phyloP scores from a whole-genome alignment of 2,797 vertebrate genomes.

The Chaenodraco wilsoni region DNA sequence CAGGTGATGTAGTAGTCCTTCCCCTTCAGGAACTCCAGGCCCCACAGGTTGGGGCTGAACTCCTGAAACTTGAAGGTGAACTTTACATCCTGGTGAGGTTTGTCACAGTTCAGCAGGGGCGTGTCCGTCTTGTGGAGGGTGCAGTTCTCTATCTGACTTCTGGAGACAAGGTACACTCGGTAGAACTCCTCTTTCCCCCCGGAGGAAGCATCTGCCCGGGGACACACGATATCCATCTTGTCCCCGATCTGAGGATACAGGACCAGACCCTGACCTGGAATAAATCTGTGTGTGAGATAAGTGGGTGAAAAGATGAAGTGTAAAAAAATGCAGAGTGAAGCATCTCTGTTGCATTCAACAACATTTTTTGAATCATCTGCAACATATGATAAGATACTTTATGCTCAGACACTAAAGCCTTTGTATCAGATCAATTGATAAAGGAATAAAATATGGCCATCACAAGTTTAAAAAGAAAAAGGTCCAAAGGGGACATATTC shows the following conservation, averaged over 20 bases:
- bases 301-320: neutral
- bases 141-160: constrained; percentile 94
- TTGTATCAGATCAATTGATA: neutral
- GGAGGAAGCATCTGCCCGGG: constrained; percentile 87
- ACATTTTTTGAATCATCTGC: neutral
- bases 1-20: constrained; percentile 98
- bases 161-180: constrained; percentile 95
- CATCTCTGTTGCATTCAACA: neutral
- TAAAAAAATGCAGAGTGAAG: neutral
- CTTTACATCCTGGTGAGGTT: constrained; percentile 95
- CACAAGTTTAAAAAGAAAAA: neutral
- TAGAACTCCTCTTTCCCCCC: constrained; percentile 93
- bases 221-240: constrained; percentile 99
- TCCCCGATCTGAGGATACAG: constrained; percentile 98
- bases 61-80: constrained; percentile 99
- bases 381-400: no score
- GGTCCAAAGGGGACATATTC: neutral
- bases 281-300: constrained; percentile 81
- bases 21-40: constrained; percentile 96
- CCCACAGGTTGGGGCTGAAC: constrained; percentile 99
- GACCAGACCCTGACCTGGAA: constrained; percentile 91
- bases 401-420: neutral
- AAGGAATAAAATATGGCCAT: neutral
- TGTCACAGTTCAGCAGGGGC: constrained; percentile 95
- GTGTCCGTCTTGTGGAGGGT: constrained; percentile 90